Base-by-base conservation (phyloP, 1,140 invertebrate species). In the Pseudoatta argentina region DNA sequence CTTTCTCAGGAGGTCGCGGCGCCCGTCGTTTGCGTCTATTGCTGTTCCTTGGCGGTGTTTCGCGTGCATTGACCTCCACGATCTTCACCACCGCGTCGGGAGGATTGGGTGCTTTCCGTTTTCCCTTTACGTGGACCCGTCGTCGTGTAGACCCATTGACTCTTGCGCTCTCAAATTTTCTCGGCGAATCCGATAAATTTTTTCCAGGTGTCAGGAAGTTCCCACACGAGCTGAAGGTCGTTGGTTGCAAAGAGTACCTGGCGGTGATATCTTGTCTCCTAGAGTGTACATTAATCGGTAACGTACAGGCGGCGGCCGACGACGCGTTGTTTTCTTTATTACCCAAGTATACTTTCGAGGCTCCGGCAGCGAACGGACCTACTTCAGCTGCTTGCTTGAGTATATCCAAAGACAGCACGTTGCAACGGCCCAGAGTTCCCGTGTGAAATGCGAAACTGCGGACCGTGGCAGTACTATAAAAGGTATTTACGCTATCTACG, bases 41-140 rank as follows among this genome's bases (percentile, higher is more conserved):
- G 90, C 93, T 95, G n/a, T 91, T 90, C 14, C 91, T 92, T 61
- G 75, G 16, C 27, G 91, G 21, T 79, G 76, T 90, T 73, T 87
- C 85, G 57, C 78, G 72, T 67, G 53, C 86, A 51, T 93, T 86
- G 85, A 89, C 92, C 83, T 89, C 83, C 81, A 85, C 69, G 81
- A 88, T n/a, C 67, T 90, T 86, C 63, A 79, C 61, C 34, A 64
- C 59, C 66, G 53, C 67, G n/a, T 27, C 51, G 1, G 97, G 97
- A 14, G 97, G 97, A 87, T 96, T 96, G 0, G 97, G 97, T 2
- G 97, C 97, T 91, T 96, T 96, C 55, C 97, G 94, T 91, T 98
- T 98, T 16, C 97, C 97, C 87, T 97, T 97, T 0, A 97, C 97
- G 93, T 97, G 97, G 4, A 96, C 85, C 93, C 94, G 77, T 91